These are phyloP conservation scores for Philotrypesis tridentata DNA, from an alignment of 1,140 invertebrate species.

Conservation along the genomic window DNA sequence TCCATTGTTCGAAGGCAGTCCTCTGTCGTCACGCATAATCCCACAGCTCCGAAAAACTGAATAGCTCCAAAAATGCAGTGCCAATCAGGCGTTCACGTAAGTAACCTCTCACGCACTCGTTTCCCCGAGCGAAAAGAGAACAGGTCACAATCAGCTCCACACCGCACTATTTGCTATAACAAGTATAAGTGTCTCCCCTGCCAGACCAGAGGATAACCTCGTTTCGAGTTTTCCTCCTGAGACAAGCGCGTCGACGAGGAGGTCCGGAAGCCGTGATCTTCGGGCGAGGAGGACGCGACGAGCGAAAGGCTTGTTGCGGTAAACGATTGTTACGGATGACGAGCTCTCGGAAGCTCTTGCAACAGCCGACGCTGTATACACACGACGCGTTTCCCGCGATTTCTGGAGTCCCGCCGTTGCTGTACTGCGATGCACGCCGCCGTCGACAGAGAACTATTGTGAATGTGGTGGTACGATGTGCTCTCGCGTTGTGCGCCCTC, in stretches of 20 bases:
- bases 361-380: not conserved
- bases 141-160: not conserved
- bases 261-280: not conserved
- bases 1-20: not conserved
- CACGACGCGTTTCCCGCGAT: constrained; percentile 37
- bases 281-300: not conserved
- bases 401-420: constrained; percentile 4
- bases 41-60: not conserved
- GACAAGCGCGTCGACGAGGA: not conserved
- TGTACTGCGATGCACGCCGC: constrained; percentile 9
- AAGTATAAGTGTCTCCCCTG: not conserved
- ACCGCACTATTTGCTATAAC: not conserved
- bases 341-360: not conserved
- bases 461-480: not conserved
- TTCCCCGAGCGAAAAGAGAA: not conserved
- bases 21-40: not conserved
- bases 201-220: not conserved
- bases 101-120: not conserved
- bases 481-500: not conserved
- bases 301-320: not conserved
- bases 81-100: not conserved
- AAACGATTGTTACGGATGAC: not conserved
- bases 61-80: not conserved
- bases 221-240: not conserved
- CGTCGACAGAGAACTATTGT: not conserved